Evolutionary conservation across 1,140 invertebrate genomes (phyloP).

Genomic region (Pseudomyrmex dendroicus): DNA sequence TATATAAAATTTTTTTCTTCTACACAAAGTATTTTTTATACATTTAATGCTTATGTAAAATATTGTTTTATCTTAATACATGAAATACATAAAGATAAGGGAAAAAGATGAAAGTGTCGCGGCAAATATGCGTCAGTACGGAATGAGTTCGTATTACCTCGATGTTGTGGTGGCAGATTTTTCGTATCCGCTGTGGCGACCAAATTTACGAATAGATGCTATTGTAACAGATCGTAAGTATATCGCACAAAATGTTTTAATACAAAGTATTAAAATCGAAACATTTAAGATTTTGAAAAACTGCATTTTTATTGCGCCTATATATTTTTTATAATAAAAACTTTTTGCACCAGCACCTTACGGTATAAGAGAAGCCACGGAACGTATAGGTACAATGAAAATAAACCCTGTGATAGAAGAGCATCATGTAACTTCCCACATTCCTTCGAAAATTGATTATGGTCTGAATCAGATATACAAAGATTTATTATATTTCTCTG

Average conservation of each 20-base stretch:
- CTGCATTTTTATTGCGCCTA: too few relatives aligned
- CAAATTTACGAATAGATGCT: slow-evolving; percentile 90
- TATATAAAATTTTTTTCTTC: slow-evolving; percentile 3
- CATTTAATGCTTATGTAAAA: not conserved
- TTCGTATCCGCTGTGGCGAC: slow-evolving; percentile 92
- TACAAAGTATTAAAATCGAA: not conserved
- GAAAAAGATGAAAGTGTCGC: slow-evolving; percentile 93
- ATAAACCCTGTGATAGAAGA: slow-evolving; percentile 87
- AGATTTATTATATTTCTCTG: slow-evolving; percentile 94
- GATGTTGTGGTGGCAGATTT: slow-evolving; percentile 97
- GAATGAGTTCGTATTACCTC: slow-evolving; percentile 90
- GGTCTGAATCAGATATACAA: slow-evolving; percentile 91
- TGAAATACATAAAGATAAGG: slow-evolving; percentile 85
- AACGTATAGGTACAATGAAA: slow-evolving; percentile 91
- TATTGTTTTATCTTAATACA: not conserved
- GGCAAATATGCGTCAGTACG: slow-evolving; percentile 95
- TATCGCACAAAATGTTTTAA: slow-evolving; percentile 4
- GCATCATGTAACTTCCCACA: slow-evolving; percentile 88
- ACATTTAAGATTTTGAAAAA: not conserved
- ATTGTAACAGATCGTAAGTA: slow-evolving; percentile 98
- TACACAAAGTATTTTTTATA: not conserved
- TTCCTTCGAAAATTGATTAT: slow-evolving; percentile 96
- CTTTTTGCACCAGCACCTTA: slow-evolving; percentile 91
- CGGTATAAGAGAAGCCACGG: slow-evolving; percentile 96
- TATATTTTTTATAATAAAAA: slow-evolving; percentile 26